phyloP scores from a whole-genome alignment of 2,888 invertebrate genomes.

The Orchesellides sinensis region DNA sequence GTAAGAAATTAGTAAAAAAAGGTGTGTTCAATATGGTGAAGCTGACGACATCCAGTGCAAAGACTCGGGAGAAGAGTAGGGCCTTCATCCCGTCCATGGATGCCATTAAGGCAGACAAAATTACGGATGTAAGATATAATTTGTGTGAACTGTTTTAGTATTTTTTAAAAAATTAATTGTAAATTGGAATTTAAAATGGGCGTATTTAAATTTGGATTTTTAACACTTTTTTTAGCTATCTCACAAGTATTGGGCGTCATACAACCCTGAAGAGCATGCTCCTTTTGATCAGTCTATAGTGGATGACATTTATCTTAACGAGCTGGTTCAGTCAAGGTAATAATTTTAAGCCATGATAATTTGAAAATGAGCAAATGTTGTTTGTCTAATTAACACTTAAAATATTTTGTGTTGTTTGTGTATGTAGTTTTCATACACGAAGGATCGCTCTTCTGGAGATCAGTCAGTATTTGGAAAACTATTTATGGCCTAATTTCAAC shows the following conservation, averaged over 20 bases:
- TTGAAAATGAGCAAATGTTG: not conserved
- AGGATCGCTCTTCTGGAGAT: slow-evolving; percentile 97
- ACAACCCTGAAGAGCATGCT: slow-evolving; percentile 84
- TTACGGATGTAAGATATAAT: slow-evolving; percentile 87
- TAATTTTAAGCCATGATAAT: not conserved
- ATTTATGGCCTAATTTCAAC: slow-evolving; percentile 96
- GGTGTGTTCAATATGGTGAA: slow-evolving; percentile 73
- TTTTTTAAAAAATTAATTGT: too few relatives aligned
- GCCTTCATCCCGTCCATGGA: slow-evolving; percentile 84
- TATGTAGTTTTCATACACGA: slow-evolving; percentile 85
- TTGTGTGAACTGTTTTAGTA: not conserved
- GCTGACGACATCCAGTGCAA: slow-evolving; percentile 69
- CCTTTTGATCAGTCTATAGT: slow-evolving; percentile 88
- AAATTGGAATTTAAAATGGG: too few relatives aligned
- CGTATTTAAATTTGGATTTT: not conserved
- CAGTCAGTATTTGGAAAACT: slow-evolving; percentile 97
- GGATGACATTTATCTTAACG: slow-evolving; percentile 91
- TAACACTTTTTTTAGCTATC: slow-evolving; percentile 83
- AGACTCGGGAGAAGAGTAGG: slow-evolving; percentile 66
- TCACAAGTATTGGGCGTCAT: slow-evolving; percentile 94
- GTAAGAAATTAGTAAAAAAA: too few relatives aligned
- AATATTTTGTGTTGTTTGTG: not conserved
- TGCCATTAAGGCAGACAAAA: slow-evolving; percentile 92
- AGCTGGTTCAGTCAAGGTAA: slow-evolving; percentile 89
- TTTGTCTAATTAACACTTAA: not conserved